Evolutionary conservation across 2,888 invertebrate genomes (phyloP), one percentile per base, ranked within the genome.

Genomic region (Augiades crinisus): DNA sequence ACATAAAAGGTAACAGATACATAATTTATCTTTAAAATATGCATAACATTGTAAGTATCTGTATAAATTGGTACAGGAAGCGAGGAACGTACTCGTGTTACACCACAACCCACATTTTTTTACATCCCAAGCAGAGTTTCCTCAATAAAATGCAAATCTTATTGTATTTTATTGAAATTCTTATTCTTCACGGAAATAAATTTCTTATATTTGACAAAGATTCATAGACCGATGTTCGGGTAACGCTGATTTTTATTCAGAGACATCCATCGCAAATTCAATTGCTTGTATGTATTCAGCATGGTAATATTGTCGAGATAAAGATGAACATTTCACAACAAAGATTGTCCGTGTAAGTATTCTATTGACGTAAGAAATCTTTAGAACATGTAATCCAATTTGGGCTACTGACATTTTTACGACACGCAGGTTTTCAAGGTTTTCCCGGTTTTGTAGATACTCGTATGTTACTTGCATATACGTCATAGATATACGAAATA

Each of bases 201-300:
- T 50, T 50, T 50, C 50, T 50, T 50, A 50, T 43, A 36, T 44
- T 50, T 50, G 50, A 50, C 43, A 50, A 50, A 50, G 50, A 50
- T 50, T 50, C 50, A 50, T 50, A 36, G 43, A 36, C 13, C 27
- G 41, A 43, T 43, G 36, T 50, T 34, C 19, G 41, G 10, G 22
- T 36, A 43, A 50, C 40, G 47, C 27, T 50, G 50, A 50, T 50
- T 50, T 50, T 50, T 50, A 50, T 43, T 50, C 50, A 36, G 10
- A 50, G 40, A 40, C 38, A 31, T 8, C 34, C 8, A 21, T 30
- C 19, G 44, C 44, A 44, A 50, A 50, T 50, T 37, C 21, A 44
- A 44, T 50, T 50, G 50, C 36, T 24, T 37, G 27, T 44, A 43
- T 41, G 36, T 49, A 43, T 43, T 36, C 49, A 49, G 40, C 36